A percentile compares a stretch with the other conserved stretches of the same genome.
Evolutionary conservation across 2,797 vertebrate species (phyloP).

Genomic region (Propithecus deckenii): DNA sequence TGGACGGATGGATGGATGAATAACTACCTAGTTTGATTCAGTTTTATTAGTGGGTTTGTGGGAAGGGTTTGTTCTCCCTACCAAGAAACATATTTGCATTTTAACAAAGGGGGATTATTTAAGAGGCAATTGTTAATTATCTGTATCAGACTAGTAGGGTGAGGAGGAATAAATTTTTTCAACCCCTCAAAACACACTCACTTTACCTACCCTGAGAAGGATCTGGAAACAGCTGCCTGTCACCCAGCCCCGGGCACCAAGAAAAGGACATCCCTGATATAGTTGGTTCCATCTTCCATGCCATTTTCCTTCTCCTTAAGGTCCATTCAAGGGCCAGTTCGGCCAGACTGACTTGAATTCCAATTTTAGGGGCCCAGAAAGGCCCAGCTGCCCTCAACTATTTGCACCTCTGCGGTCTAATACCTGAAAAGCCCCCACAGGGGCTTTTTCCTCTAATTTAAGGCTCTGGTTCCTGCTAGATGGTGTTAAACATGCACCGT

Average conservation of each 20-base stretch:
- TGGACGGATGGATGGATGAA: neutral
- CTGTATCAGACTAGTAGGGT: neutral
- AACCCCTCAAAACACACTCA: neutral
- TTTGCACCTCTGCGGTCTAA: neutral
- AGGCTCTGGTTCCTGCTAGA: neutral
- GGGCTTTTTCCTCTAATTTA: neutral
- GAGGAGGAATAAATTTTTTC: neutral
- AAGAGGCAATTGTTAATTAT: neutral
- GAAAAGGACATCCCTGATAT: neutral
- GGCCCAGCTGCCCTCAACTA: neutral
- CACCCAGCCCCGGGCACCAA: neutral
- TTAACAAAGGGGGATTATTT: neutral
- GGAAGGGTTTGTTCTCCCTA: neutral
- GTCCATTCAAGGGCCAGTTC: neutral
- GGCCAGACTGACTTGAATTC: neutral
- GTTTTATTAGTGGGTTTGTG: neutral
- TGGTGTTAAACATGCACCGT: fast-evolving
- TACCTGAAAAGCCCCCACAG: neutral
- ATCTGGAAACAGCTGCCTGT: neutral
- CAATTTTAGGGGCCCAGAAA: neutral
- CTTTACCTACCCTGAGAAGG: neutral
- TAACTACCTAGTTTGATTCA: neutral
- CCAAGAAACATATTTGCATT: neutral
- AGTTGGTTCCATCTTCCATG: neutral
- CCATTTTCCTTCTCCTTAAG: neutral